Conservation (phyloP, 1,140 invertebrate genomes). For the Zaprionus africanus region DNA sequence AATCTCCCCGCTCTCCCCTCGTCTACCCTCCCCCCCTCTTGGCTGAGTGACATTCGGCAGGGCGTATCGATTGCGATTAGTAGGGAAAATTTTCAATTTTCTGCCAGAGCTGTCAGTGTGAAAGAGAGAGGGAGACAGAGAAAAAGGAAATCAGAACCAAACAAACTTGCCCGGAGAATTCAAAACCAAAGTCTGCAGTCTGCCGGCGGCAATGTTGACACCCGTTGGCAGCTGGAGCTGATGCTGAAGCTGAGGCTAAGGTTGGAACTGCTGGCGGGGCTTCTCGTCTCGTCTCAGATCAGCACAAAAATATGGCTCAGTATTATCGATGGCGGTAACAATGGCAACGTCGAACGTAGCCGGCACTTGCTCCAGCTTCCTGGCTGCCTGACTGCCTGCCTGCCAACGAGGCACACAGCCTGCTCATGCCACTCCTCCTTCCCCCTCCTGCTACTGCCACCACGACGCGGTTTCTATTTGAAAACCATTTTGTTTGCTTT, state of each 20-base stretch:
- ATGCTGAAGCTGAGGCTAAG: background rate
- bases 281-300: constrained; percentile 12
- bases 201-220: constrained; percentile 71
- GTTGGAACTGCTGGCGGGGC: background rate
- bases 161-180: constrained; percentile 20
- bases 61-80: constrained; percentile 82
- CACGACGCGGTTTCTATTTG: constrained; percentile 72
- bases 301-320: constrained; percentile 72
- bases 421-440: background rate
- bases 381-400: constrained; percentile 4
- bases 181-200: constrained; percentile 3
- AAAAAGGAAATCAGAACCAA: constrained; percentile 45
- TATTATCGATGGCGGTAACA: constrained; percentile 74
- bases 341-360: constrained; percentile 55
- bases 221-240: constrained; percentile 59
- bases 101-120: constrained; percentile 58
- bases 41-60: constrained; percentile 77
- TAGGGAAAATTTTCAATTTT: constrained; percentile 80
- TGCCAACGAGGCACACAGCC: constrained; percentile 9
- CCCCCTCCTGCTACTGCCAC: background rate
- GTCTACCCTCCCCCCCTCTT: background rate
- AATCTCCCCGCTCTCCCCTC: constrained; percentile 14
- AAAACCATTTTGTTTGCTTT: constrained; percentile 83
- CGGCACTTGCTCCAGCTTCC: constrained; percentile 21
- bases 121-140: constrained; percentile 12